Conservation (phyloP, 2,888 invertebrate genomes). For the Xestia xanthographa region DNA sequence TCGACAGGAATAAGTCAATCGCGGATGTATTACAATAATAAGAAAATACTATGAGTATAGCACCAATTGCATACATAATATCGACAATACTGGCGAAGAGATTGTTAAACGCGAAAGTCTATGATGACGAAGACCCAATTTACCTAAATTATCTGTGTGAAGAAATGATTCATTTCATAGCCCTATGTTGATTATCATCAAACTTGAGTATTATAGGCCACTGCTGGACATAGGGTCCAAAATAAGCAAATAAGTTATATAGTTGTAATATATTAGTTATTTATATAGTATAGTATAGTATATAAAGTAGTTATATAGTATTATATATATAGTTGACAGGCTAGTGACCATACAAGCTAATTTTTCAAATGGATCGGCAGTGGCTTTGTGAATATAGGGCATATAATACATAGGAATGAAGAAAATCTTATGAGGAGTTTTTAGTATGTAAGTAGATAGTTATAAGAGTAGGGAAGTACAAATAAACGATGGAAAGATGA, state of each 20-base stretch:
- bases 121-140: background rate
- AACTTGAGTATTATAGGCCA: background rate
- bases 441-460: background rate
- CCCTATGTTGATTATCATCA: background rate
- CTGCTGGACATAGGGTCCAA: background rate
- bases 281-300: too few relatives aligned
- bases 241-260: background rate
- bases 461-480: background rate
- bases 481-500: background rate
- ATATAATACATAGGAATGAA: background rate
- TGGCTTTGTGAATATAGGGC: background rate
- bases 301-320: too few relatives aligned
- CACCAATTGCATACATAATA: conserved; percentile 82
- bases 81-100: conserved; percentile 59
- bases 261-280: too few relatives aligned
- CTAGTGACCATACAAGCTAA: background rate
- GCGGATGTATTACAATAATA: conserved; percentile 53
- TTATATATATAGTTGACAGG: too few relatives aligned
- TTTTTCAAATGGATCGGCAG: background rate
- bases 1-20: conserved; percentile 47
- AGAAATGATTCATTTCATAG: background rate
- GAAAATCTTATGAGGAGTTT: background rate
- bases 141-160: background rate
- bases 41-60: conserved; percentile 74
- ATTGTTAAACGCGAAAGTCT: conserved; percentile 52